Percentiles rank a stretch among this genome's conserved stretches.
These are phyloP conservation scores for Peucedramus taeniatus DNA, from an alignment of 2,113 vertebrate species.

Conservation along the genomic window DNA sequence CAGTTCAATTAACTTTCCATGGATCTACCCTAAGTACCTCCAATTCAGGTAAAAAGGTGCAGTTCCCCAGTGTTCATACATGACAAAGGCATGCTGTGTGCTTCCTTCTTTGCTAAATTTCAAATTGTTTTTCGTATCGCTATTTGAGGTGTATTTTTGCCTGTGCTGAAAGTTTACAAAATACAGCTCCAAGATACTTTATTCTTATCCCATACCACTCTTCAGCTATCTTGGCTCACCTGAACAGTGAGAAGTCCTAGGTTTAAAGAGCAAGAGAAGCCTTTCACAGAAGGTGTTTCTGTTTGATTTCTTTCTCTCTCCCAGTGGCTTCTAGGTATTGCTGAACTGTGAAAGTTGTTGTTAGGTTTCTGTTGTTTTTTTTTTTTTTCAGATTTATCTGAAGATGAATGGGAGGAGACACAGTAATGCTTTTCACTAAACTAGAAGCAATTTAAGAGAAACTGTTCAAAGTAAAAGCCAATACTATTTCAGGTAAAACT, in stretches of 20 bases:
- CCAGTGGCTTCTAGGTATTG: neutral
- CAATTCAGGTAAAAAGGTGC: neutral
- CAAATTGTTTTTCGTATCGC: neutral
- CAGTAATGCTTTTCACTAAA: neutral
- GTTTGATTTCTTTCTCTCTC: neutral
- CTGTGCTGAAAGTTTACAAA: neutral
- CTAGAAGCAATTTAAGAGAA: neutral
- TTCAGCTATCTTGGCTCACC: neutral
- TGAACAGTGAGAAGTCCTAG: neutral
- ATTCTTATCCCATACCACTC: neutral
- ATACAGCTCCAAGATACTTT: neutral
- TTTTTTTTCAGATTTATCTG: neutral
- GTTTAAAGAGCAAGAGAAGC: neutral
- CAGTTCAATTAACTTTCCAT: neutral
- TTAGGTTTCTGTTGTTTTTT: neutral
- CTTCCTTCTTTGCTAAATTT: neutral
- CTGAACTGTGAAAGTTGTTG: neutral
- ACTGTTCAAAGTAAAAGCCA: neutral
- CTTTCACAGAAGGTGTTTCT: neutral
- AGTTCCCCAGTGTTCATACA: neutral
- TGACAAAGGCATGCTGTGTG: neutral
- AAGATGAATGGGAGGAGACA: neutral
- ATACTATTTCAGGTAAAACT: neutral
- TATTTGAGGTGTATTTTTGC: neutral
- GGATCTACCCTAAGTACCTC: neutral